Conservation (phyloP, 2,888 invertebrate species). For the Polyommatus iphigenia region DNA sequence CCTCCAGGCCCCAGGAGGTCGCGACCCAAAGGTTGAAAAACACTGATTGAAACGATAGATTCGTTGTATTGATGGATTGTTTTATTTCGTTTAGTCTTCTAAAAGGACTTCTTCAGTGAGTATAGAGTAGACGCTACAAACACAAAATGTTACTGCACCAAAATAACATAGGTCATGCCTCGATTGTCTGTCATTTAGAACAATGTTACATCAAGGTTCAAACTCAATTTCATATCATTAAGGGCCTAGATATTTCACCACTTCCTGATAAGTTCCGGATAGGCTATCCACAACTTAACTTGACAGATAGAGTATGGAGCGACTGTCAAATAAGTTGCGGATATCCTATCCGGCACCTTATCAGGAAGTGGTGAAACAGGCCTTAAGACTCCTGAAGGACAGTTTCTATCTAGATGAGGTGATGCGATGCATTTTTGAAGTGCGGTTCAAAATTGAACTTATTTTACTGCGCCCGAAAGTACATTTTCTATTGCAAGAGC, state of each 20-base stretch:
- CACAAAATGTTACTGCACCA: slow-evolving; percentile 13
- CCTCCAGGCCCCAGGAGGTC: too few species aligned
- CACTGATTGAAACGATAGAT: neutral
- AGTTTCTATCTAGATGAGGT: neutral
- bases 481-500: neutral
- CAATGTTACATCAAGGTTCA: neutral
- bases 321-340: too few species aligned
- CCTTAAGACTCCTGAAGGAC: neutral
- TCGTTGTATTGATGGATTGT: neutral
- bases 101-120: slow-evolving; percentile 20
- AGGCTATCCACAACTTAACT: too few species aligned
- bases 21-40: too few species aligned
- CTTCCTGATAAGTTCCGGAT: too few species aligned
- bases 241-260: too few species aligned
- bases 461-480: neutral
- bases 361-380: too few species aligned
- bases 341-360: too few species aligned
- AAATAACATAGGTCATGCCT: neutral
- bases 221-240: neutral
- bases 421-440: too few species aligned
- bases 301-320: too few species aligned
- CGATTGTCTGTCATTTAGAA: neutral
- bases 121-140: slow-evolving; percentile 25
- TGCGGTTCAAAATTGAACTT: too few species aligned
- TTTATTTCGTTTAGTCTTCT: slow-evolving; percentile 29